Evolutionary conservation across 2,888 invertebrate genomes (phyloP).

Genomic region (Drosophila anomalata): DNA sequence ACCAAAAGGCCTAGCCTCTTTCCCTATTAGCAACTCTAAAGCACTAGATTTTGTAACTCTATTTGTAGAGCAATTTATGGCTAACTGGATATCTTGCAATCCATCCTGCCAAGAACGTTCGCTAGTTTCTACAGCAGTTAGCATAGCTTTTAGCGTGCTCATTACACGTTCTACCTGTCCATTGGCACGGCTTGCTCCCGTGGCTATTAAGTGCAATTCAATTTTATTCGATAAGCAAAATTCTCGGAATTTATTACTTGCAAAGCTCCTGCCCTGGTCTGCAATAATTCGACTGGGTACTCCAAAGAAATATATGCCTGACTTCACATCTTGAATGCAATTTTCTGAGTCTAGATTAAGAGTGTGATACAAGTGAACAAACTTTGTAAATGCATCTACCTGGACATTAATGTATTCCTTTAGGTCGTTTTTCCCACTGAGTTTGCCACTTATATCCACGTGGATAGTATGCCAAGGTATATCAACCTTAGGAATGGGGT

Average conservation of each 20-base stretch:
- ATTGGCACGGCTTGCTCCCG: no score
- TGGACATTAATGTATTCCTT: no score
- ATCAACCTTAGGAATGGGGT: no score
- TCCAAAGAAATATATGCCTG: not conserved
- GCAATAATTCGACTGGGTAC: not conserved
- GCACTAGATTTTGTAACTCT: constrained; percentile 28
- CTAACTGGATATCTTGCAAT: constrained; percentile 21
- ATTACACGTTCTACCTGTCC: no score
- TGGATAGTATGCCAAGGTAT: no score
- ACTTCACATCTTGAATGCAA: not conserved
- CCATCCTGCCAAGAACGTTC: constrained; percentile 22
- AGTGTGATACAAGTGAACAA: not conserved
- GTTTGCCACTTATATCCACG: not conserved
- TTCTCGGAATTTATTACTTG: constrained; percentile 28
- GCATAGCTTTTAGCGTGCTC: constrained; percentile 9
- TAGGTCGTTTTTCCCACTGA: not conserved
- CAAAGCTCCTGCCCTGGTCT: constrained; percentile 1
- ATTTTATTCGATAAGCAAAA: constrained; percentile 11
- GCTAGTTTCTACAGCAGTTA: constrained; percentile 1
- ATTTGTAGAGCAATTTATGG: constrained; percentile 25
- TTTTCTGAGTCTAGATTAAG: constrained; percentile 3
- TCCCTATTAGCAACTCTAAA: constrained; percentile 15
- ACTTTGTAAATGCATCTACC: not conserved
- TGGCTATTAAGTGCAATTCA: no score
- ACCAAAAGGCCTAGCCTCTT: no score